These are phyloP conservation scores for western clawed frog (Xenopus tropicalis) DNA, from an alignment of 2,113 vertebrate genomes.

Conservation along the genomic window DNA sequence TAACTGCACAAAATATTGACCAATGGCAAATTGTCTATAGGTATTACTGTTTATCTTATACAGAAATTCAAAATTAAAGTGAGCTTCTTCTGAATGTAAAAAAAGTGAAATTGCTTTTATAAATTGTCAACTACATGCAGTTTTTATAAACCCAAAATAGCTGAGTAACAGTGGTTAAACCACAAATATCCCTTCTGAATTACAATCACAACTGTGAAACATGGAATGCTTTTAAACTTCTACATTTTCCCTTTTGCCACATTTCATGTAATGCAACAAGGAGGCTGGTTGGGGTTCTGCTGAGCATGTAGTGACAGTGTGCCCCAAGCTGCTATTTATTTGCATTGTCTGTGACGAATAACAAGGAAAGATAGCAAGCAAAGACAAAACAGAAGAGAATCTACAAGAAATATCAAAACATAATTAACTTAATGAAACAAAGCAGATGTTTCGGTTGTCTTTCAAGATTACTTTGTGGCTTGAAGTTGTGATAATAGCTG, in stretches of 20 bases:
- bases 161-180: too few species aligned
- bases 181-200: background rate
- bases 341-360: conserved; percentile 4
- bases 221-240: background rate
- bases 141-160: too few species aligned
- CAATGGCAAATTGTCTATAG: too few species aligned
- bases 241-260: background rate
- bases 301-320: conserved; percentile 3
- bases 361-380: background rate
- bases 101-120: too few species aligned
- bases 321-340: conserved; percentile 7
- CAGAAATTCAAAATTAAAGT: too few species aligned
- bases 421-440: background rate
- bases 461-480: background rate
- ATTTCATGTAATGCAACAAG: background rate
- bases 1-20: too few species aligned
- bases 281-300: background rate
- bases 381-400: background rate
- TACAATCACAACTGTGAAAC: background rate
- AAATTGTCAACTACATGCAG: too few species aligned
- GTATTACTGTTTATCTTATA: too few species aligned
- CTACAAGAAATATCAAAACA: conserved; percentile 1
- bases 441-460: conserved; percentile 4
- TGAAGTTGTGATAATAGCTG: conserved; percentile 3
- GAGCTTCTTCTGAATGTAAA: too few species aligned